A percentile compares a stretch with the other conserved stretches of the same genome.
phyloP scores from a whole-genome alignment of 2,888 invertebrate genomes.

The Platerodrilus igneus region DNA sequence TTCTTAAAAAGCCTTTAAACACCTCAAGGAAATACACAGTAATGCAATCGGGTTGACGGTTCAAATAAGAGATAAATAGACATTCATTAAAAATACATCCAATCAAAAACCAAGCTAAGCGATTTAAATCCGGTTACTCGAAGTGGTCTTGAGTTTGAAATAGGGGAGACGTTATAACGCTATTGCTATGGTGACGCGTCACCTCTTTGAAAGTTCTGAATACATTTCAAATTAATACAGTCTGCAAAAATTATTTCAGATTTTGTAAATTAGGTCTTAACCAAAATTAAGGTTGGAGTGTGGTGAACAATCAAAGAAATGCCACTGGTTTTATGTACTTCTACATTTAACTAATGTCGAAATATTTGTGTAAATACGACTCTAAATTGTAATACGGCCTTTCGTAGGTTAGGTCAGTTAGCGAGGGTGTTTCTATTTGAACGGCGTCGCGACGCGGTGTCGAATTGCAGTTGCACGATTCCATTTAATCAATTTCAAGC shows the following conservation, averaged over 20 bases:
- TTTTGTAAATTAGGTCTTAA: too few relatives aligned
- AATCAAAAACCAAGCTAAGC: slow-evolving; percentile 31
- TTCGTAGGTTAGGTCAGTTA: slow-evolving; percentile 16
- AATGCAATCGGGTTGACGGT: slow-evolving; percentile 25
- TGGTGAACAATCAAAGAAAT: too few relatives aligned
- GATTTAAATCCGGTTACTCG: slow-evolving; percentile 22
- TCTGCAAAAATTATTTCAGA: too few relatives aligned
- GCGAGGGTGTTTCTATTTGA: slow-evolving; percentile 26
- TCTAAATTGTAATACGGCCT: slow-evolving; percentile 18
- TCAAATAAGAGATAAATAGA: slow-evolving; percentile 32
- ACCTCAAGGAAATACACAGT: too few relatives aligned
- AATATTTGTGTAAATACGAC: too few relatives aligned
- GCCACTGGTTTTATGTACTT: too few relatives aligned
- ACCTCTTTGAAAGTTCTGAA: too few relatives aligned
- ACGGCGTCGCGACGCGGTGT: slow-evolving; percentile 21
- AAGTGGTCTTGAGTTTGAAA: slow-evolving; percentile 22
- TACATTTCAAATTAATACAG: too few relatives aligned
- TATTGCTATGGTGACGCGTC: slow-evolving; percentile 18
- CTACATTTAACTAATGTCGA: too few relatives aligned
- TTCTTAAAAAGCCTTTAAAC: too few relatives aligned
- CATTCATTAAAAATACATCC: slow-evolving; percentile 38
- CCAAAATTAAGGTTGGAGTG: too few relatives aligned
- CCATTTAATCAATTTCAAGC: slow-evolving; percentile 24
- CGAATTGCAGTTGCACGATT: slow-evolving; percentile 24
- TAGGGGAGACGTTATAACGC: slow-evolving; percentile 22